These are phyloP conservation scores for Myodes glareolus DNA, from an alignment of 2,113 vertebrate species.

Conservation along the genomic window DNA sequence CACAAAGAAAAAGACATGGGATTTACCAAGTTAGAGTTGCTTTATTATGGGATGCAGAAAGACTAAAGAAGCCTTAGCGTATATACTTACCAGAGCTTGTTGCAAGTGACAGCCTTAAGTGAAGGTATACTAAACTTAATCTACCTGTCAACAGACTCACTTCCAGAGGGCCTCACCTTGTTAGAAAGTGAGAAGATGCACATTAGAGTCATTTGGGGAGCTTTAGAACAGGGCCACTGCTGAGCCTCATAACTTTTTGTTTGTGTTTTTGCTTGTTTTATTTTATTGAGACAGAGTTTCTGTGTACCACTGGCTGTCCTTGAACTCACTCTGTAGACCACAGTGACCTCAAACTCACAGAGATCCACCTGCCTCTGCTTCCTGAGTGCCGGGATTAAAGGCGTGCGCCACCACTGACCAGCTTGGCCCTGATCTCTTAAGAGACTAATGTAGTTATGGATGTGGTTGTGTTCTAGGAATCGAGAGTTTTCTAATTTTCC, in stretches of 20 bases:
- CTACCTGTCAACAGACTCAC: background rate
- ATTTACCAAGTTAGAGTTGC: background rate
- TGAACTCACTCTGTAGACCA: background rate
- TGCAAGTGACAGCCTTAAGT: background rate
- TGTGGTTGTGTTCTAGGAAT: background rate
- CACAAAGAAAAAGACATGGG: background rate
- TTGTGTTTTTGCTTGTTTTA: background rate
- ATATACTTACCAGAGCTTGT: background rate
- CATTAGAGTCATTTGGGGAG: background rate
- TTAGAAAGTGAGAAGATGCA: background rate
- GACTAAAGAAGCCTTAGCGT: background rate
- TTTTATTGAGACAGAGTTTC: background rate
- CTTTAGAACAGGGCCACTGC: background rate
- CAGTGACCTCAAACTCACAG: background rate
- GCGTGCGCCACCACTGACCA: background rate
- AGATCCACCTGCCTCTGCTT: background rate
- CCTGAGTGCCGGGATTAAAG: background rate
- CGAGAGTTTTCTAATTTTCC: background rate
- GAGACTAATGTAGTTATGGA: background rate
- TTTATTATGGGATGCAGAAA: background rate
- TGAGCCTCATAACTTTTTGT: background rate
- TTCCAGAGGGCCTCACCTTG: background rate
- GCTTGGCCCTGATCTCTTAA: background rate
- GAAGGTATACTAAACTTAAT: background rate
- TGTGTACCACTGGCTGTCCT: background rate